A percentile compares a stretch with the other conserved stretches of the same genome.
Conservation (phyloP, 2,888 invertebrate genomes). For the Hirtodrosophila cameraria region DNA sequence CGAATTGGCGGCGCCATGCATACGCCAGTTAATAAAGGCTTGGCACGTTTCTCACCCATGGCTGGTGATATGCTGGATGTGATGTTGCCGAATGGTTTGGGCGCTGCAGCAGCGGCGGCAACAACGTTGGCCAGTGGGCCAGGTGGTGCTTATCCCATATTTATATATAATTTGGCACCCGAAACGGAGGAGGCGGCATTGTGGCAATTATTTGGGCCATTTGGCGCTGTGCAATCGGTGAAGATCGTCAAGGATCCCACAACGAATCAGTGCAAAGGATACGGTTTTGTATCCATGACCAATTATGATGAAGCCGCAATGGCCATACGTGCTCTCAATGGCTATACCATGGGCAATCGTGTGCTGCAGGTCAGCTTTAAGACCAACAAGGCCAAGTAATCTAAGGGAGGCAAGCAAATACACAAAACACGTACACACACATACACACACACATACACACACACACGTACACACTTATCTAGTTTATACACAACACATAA, state of each 20-base stretch:
- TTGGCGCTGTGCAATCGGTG: conserved; percentile 90
- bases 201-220: conserved; percentile 96
- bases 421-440: conserved; percentile 10
- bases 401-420: conserved; percentile 7
- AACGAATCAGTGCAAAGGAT: conserved; percentile 99
- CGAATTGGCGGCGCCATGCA: conserved; percentile 95
- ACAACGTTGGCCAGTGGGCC: conserved; percentile 82
- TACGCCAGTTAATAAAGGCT: conserved; percentile 91
- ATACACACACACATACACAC: conserved; percentile 19
- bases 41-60: conserved; percentile 93
- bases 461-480: conserved; percentile 45
- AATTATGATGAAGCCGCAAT: conserved; percentile 98
- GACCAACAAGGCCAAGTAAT: conserved; percentile 91
- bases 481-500: conserved; percentile 39
- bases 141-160: conserved; percentile 89
- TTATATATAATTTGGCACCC: conserved; percentile 97
- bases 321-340: conserved; percentile 97
- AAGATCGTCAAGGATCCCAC: conserved; percentile 98
- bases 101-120: conserved; percentile 83
- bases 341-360: conserved; percentile 97
- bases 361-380: conserved; percentile 99
- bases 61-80: conserved; percentile 91
- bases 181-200: conserved; percentile 98
- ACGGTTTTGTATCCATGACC: conserved; percentile 99
- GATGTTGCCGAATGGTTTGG: conserved; percentile 90